Base-by-base conservation (phyloP, 2,113 vertebrate species). In the Hemichromis elongatus region DNA sequence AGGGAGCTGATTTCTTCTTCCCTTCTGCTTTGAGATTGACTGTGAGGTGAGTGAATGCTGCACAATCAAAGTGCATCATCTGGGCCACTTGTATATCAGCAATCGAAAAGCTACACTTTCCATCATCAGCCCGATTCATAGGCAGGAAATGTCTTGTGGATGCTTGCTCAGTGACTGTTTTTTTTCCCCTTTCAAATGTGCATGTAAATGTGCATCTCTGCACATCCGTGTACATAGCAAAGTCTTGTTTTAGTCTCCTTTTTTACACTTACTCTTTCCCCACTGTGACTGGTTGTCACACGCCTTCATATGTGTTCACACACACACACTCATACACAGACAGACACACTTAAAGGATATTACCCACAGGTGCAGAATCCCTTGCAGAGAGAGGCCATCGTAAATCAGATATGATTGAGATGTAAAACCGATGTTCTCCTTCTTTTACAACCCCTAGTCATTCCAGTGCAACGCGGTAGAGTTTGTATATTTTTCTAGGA, bases 351-450 rank as follows among this genome's bases (percentile, higher is more conserved):
- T 68, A 70, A 83, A 92, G 85, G 80, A 89, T 91, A 92, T 92
- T 87, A 92, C 85, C 89, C 80, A 89, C 90, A 94, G 92, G 90
- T 93, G 93, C 87, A 87, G 80, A 85, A 87, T 93, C 89, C 88
- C 84, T 88, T 45, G 6, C 83, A 88, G 86, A 92, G 83, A 52
- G 78, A 47, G 77, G 75, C 55, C 59, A 33, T 90, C 85, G 61
- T 93, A 93, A 94, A 93, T 93, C 90, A 92, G 87, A 19, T 70
- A 61, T 68, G 90, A 94, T 94, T 94, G 90, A 93, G 90, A 94
- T 91, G 87, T 92, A 93, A 93, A 94, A 93, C 89, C 52, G 78
- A 88, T 93, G 90, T 88, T 91, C 84, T 79, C 75, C 19, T 24
- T 82, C 47, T 90, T 93, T 92, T 91, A 90, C 50, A 81, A 66